phyloP scores from a whole-genome alignment of 2,797 vertebrate genomes.

The Antennarius maculatus region DNA sequence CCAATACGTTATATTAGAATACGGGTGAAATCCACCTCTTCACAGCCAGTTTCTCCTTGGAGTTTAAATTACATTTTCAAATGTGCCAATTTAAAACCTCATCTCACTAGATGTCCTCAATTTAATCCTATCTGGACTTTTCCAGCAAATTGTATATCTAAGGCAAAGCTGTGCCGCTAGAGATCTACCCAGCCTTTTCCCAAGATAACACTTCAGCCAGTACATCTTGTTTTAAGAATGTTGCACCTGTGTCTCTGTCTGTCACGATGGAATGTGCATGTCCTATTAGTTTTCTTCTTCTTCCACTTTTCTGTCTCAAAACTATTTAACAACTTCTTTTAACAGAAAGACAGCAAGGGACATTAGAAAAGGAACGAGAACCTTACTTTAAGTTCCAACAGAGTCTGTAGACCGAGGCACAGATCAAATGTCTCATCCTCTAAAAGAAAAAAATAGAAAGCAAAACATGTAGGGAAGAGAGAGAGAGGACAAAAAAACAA shows the following conservation, averaged over 20 bases:
- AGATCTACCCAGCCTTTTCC: constrained; percentile 4
- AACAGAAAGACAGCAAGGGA: neutral
- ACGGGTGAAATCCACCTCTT: neutral
- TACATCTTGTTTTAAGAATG: neutral
- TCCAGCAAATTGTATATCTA: constrained; percentile 17
- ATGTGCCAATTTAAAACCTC: constrained; percentile 23
- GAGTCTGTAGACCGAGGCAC: constrained; percentile 90
- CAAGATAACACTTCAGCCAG: neutral
- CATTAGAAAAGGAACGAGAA: constrained; percentile 24
- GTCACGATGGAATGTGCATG: neutral
- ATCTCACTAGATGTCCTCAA: constrained; percentile 20
- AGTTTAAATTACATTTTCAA: constrained; percentile 35
- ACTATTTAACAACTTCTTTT: neutral
- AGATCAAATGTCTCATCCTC: constrained; percentile 88
- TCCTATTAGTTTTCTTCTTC: neutral
- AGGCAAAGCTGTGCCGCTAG: constrained; percentile 10
- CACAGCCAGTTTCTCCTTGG: constrained; percentile 12
- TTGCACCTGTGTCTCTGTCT: neutral
- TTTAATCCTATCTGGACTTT: constrained; percentile 29
- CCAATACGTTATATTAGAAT: neutral
- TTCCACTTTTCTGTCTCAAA: constrained; percentile 6
- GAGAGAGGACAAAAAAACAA: constrained; percentile 8
- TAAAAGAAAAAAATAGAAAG: constrained; percentile 58
- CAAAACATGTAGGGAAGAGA: constrained; percentile 19
- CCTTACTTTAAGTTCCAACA: constrained; percentile 92